Conservation (phyloP, 2,888 invertebrate species). For the Tachina lurida region DNA sequence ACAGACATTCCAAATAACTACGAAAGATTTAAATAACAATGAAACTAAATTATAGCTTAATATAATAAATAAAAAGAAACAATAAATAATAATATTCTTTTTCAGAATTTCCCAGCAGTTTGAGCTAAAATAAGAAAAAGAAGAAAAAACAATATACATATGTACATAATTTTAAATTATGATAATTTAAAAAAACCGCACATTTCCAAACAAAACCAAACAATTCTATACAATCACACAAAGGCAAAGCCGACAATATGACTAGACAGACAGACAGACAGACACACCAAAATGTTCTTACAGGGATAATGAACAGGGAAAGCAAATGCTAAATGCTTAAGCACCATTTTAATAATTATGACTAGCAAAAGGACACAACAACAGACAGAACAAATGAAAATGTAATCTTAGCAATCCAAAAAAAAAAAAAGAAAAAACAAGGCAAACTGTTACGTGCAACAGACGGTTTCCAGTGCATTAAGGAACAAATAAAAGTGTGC, state of each 20-base stretch:
- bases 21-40: slow-evolving; percentile 4
- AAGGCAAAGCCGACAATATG: not conserved
- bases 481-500: not conserved
- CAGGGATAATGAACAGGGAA: not conserved
- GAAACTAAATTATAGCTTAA: not conserved
- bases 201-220: slow-evolving; percentile 6
- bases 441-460: not conserved
- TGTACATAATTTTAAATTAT: not conserved
- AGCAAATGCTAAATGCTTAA: not conserved
- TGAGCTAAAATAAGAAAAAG: not conserved
- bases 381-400: not conserved
- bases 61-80: slow-evolving; percentile 8
- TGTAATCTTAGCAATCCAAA: not conserved
- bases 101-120: not conserved
- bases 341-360: not conserved
- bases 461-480: slow-evolving; percentile 5
- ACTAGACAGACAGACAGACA: no score
- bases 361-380: not conserved
- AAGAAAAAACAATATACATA: not conserved
- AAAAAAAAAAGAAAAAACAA: not conserved
- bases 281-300: not conserved
- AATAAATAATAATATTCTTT: not conserved
- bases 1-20: not conserved
- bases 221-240: not conserved
- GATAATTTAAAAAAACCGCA: slow-evolving; percentile 16